Evolutionary conservation across 2,888 invertebrate species (phyloP), one percentile per base, ranked within the genome.

Genomic region (Clunio marinus): DNA sequence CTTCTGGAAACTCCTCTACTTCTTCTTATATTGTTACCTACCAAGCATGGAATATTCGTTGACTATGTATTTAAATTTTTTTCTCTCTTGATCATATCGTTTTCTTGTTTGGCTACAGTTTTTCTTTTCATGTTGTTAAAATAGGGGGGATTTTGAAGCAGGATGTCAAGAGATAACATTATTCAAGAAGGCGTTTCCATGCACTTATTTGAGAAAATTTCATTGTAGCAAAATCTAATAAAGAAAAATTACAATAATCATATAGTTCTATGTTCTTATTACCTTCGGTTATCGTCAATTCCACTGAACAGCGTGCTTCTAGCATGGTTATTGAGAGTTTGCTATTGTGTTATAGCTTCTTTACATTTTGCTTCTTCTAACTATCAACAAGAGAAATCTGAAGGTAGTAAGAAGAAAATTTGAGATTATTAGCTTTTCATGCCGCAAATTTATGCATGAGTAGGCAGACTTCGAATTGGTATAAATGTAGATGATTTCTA

Each of bases 241-340:
- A 51, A 51, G 51, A 20, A 51, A 51, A 51, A 51, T 51, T 51
- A 51, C 51, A 51, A 51, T 51, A 51, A 51, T 51, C 51, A 22
- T 51, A 51, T 20, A 51, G 20, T 51, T 51, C 20, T 20, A 22
- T 22, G 20, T 51, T 20, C 51, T 51, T 17, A 17, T 20, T 17
- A 17, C 22, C 51, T 17, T 51, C 22, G 32, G 32, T 4, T 32
- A 7, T 32, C 5, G 32, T 32, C 5, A 32, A 32, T 32, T 4
- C 4, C 4, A 32, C 32, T 32, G 10, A 32, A 32, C 22, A 20
- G 45, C 45, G 5, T 7, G 17, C 22, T 20, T 51, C 17, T 32
- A 32, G 5, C 4, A 32, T n/a, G n/a, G n/a, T 41, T n/a, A 41
- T 41, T n/a, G 41, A 41, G 15, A 15, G 15, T 3, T n/a, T n/a